Base-by-base conservation (phyloP, 2,113 vertebrate genomes). In the Xerus inauris region DNA sequence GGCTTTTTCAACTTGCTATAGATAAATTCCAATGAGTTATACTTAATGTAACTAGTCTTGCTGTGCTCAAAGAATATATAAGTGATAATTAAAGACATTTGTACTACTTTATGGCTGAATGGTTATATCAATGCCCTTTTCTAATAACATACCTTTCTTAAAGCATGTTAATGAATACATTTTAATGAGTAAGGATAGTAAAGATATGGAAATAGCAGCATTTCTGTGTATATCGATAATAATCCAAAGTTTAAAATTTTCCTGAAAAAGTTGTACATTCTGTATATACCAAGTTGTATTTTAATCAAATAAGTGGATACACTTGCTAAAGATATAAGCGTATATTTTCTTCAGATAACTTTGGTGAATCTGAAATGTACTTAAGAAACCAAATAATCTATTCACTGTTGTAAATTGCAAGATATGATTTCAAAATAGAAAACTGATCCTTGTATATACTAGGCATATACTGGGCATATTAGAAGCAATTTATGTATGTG, bases 291-390 rank as follows among this genome's bases (percentile, higher is more conserved):
- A 54, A 17, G 2, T 6, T 92, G 0, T 6, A 35, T 86, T 86
- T 86, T 81, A 49, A 51, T 75, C 75, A 54, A 91, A 94, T 64
- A 72, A 93, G 13, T 42, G 30, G 35, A 69, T 73, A n/a, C n/a
- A 6, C 8, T 89, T 95, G 47, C 90, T 95, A 75, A 91, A 54
- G 16, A 86, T 71, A 71, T 75, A 20, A 71, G 1, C n/a, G 75
- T 86, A 82, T 91, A 87, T 91, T 87, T 84, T 84, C 35, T 65
- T 51, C 45, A 89, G 45, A 79, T 92, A 87, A 35, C 45, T 88
- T 69, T 85, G 19, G 81, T 42, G 28, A 94, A 73, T 1, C 16
- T n/a, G 32, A 90, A 85, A 77, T 67, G 32, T 47, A 79, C 38
- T 45, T 87, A 49, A 45, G 32, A 42, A 11, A 40, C n/a, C 40